Evolutionary conservation across 2,888 invertebrate species (phyloP).

Genomic region (Acleris literana): DNA sequence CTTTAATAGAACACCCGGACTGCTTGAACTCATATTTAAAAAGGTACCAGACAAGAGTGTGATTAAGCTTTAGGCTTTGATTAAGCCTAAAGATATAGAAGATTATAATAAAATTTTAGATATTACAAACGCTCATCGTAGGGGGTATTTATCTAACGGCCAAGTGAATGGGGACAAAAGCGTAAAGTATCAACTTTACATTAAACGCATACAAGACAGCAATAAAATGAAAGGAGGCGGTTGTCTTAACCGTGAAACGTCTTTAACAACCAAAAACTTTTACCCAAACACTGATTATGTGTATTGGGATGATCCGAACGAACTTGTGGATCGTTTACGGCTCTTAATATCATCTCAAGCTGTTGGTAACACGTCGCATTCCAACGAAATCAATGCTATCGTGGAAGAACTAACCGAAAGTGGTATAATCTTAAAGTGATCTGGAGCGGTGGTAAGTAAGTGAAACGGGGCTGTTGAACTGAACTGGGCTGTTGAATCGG

Average conservation of each 20-base stretch:
- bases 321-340: too few relatives aligned
- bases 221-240: conserved; percentile 10
- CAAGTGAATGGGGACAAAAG: conserved; percentile 3
- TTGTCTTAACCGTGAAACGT: not conserved
- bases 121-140: conserved; percentile 7
- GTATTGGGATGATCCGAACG: conserved; percentile 1
- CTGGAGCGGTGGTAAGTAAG: too few relatives aligned
- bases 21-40: conserved; percentile 14
- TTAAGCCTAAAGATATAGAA: not conserved
- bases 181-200: conserved; percentile 5
- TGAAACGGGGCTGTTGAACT: too few relatives aligned
- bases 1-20: not conserved
- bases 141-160: not conserved
- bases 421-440: too few relatives aligned
- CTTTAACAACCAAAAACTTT: conserved; percentile 11
- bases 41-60: not conserved
- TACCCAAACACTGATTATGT: conserved; percentile 37
- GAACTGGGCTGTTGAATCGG: too few relatives aligned
- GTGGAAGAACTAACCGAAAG: too few relatives aligned
- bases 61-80: too few relatives aligned
- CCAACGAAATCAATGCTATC: too few relatives aligned
- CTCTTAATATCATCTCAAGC: not conserved
- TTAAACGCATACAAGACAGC: conserved; percentile 1
- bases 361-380: too few relatives aligned
- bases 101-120: conserved; percentile 7